Evolutionary conservation across 2,888 invertebrate species (phyloP), one percentile per base, ranked within the genome.

Genomic region (Onthophagus sagittarius): DNA sequence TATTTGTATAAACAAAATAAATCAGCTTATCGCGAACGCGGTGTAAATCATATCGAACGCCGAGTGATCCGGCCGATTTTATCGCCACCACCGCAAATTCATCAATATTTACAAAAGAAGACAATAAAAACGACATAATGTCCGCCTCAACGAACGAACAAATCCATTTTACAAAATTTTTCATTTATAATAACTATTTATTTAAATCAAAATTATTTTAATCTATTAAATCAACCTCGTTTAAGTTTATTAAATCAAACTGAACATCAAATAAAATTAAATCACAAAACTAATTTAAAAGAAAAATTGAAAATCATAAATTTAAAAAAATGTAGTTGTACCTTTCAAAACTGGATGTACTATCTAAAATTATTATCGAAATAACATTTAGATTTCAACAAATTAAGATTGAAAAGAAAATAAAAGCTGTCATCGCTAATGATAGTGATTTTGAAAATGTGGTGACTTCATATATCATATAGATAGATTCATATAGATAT

Each of bases 1-100:
- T 70, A 70, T 72, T 74, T 74, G 65, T 71, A 72, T 33, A 74
- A 74, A 71, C 74, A 69, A 69, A 72, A 74, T 74, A 74, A 74
- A 74, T 74, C 74, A 73, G 74, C 70, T 74, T 74, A 74, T 71
- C 72, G 63, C 63, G 70, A 73, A 73, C 14, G 63, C 62, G 15
- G 65, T 15, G 65, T 74, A 72, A 74, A 74, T 74, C 72, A 72
- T 74, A 72, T 63, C 65, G 69, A 67, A 69, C 71, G 71, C 63
- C 65, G 62, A 67, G 72, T 69, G 72, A 74, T 74, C 70, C 72
- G 65, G 62, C 72, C 71, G 72, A 53, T 53, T 53, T 72, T 72
- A 74, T 73, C 71, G 63, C 71, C 71, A 62, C 33, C 53, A 33
- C 62, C 23, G 15, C 70, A 64, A 64, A 39, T 64, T 64, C 64